Percentiles rank a stretch among this genome's conserved stretches.
Evolutionary conservation across 2,113 vertebrate species (phyloP).

Genomic region (Aramus guarauna): DNA sequence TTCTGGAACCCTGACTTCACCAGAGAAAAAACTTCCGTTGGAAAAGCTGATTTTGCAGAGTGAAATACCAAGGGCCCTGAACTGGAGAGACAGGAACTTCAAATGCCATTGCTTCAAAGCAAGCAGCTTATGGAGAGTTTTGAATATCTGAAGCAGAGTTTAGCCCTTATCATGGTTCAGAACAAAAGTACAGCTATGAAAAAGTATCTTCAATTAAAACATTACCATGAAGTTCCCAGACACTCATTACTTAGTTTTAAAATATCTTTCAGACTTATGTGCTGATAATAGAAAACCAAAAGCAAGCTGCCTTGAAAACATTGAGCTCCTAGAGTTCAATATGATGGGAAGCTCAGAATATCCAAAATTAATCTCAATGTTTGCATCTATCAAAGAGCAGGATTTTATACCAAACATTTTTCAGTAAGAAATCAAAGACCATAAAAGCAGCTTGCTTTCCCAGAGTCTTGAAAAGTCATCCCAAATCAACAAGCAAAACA

Average conservation of each 20-base stretch:
- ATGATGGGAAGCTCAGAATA: background rate
- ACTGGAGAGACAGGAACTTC: background rate
- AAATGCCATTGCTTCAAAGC: background rate
- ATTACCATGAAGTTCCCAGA: background rate
- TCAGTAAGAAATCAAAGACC: background rate
- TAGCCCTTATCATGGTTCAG: background rate
- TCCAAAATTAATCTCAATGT: background rate
- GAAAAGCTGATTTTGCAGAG: conserved; percentile 46
- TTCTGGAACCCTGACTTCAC: background rate
- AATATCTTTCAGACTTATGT: background rate
- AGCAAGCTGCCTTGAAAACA: background rate
- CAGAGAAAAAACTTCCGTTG: background rate
- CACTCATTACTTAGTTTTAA: background rate
- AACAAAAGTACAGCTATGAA: background rate
- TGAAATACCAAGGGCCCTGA: background rate
- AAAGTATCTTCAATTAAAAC: background rate
- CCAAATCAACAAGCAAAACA: background rate
- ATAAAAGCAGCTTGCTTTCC: background rate
- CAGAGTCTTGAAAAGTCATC: background rate
- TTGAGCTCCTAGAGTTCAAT: background rate
- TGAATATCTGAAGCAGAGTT: background rate
- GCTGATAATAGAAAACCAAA: background rate
- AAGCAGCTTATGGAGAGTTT: background rate
- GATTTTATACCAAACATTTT: background rate
- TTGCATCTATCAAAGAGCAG: background rate